Evolutionary conservation across 2,797 vertebrate species (phyloP).

Genomic region (Eurystomus glaucurus): DNA sequence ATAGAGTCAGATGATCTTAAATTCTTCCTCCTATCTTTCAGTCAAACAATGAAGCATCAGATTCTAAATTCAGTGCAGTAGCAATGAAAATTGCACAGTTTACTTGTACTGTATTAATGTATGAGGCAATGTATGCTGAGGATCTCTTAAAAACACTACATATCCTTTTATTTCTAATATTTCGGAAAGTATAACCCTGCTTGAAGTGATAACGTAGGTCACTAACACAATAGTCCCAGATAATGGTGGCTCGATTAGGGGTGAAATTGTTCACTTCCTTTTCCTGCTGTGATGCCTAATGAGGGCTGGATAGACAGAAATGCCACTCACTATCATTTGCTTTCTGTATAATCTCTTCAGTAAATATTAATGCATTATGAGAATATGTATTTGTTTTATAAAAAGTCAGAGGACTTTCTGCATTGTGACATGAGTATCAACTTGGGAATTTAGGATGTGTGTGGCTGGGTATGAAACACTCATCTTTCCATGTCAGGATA

Average conservation of each 20-base stretch:
- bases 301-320: neutral
- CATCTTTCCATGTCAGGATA: neutral
- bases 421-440: neutral
- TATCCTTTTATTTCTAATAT: neutral
- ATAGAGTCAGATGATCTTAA: neutral
- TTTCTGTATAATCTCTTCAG: neutral
- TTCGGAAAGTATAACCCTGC: neutral
- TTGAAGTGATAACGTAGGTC: neutral
- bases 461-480: neutral
- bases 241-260: neutral
- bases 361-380: neutral
- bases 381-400: slow-evolving; percentile 1
- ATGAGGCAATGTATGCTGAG: neutral
- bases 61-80: neutral
- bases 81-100: neutral
- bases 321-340: neutral
- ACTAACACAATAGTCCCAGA: neutral
- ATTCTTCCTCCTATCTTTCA: neutral
- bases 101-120: neutral
- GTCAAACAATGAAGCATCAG: neutral
- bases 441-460: neutral
- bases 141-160: neutral
- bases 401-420: slow-evolving; percentile 3
- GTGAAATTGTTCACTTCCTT: rapidly evolving
- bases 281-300: neutral